phyloP scores from a whole-genome alignment of 2,113 vertebrate genomes.

The Chlamydotis undulata region DNA sequence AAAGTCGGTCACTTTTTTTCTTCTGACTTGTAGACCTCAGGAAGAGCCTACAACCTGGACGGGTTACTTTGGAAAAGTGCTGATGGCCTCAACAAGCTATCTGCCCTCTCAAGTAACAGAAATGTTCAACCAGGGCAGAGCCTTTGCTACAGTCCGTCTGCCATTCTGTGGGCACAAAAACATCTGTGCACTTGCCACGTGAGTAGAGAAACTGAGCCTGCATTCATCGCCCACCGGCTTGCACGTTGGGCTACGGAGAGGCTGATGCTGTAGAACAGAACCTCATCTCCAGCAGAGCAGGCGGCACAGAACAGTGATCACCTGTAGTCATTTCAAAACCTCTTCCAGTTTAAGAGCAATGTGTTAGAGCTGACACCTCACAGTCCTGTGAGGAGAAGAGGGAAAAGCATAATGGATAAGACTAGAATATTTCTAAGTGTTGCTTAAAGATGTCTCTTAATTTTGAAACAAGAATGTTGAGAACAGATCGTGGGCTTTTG shows the following conservation, averaged over 20 bases:
- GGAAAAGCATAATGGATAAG: not conserved
- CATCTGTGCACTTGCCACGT: constrained; percentile 95
- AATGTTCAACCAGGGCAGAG: constrained; percentile 98
- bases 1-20: not conserved
- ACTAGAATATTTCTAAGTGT: not conserved
- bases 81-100: constrained; percentile 97
- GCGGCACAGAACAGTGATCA: not conserved
- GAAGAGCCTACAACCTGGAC: constrained; percentile 99
- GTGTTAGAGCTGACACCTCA: not conserved
- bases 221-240: not conserved
- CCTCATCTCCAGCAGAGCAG: not conserved
- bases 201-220: constrained; percentile 53
- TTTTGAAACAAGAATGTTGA: not conserved
- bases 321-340: not conserved
- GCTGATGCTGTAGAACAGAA: not conserved
- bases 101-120: constrained; percentile 96
- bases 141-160: constrained; percentile 95
- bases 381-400: not conserved
- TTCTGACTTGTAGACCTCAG: constrained; percentile 81
- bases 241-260: rapidly evolving
- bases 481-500: not conserved
- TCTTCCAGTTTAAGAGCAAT: not conserved
- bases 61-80: constrained; percentile 94
- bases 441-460: constrained; percentile 2
- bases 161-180: constrained; percentile 98